Percentiles rank a stretch among this genome's conserved stretches.
Evolutionary conservation across 2,797 vertebrate genomes (phyloP).

Genomic region (Alcedo quadribrachys): DNA sequence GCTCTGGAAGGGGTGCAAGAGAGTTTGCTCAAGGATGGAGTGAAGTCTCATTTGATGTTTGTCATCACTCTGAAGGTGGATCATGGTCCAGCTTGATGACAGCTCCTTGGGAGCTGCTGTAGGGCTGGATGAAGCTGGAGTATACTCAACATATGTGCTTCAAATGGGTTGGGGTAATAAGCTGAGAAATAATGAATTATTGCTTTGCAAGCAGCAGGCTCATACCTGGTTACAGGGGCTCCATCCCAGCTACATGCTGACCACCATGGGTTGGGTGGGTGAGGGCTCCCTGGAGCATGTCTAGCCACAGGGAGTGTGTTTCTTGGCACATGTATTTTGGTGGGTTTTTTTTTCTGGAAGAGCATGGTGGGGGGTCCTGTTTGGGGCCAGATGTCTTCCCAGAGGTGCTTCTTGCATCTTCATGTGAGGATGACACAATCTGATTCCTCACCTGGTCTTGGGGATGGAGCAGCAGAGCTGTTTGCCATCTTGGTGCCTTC

Average conservation of each 20-base stretch:
- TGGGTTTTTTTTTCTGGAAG: background rate
- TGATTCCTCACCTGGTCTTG: background rate
- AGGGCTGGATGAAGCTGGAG: conserved; percentile 27
- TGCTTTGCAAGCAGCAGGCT: background rate
- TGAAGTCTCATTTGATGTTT: background rate
- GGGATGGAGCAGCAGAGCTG: background rate
- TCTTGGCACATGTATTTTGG: background rate
- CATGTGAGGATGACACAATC: background rate
- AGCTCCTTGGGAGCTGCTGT: conserved; percentile 8
- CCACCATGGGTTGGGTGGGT: fast-evolving
- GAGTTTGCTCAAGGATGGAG: background rate
- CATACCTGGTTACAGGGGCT: fast-evolving
- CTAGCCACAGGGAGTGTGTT: fast-evolving
- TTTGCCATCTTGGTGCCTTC: background rate
- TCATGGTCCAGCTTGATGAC: background rate
- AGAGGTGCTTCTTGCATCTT: background rate
- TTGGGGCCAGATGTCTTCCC: background rate
- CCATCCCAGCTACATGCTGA: fast-evolving
- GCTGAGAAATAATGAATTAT: background rate
- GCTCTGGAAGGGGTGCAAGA: background rate
- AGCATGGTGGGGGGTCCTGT: background rate
- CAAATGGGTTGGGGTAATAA: background rate
- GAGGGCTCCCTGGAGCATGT: background rate
- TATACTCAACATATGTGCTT: fast-evolving
- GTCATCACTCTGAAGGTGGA: background rate